These are phyloP conservation scores for Argyresthia goedartella DNA, from an alignment of 2,888 invertebrate genomes.

Conservation along the genomic window DNA sequence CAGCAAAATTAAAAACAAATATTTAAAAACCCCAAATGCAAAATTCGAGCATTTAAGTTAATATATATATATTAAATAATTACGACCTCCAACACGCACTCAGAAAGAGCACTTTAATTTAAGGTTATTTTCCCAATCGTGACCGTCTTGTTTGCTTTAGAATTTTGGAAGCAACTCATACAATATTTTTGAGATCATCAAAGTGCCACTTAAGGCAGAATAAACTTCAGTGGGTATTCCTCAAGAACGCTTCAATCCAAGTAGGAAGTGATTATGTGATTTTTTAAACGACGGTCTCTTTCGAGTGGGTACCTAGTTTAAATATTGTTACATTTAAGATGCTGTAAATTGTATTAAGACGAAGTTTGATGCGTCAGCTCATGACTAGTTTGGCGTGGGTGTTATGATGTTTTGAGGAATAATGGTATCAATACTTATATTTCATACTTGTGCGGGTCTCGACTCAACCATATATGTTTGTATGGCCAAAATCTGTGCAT, in stretches of 20 bases:
- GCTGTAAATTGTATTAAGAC: no score
- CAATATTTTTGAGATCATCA: constrained; percentile 22
- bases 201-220: neutral
- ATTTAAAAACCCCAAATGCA: no score
- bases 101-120: neutral
- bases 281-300: constrained; percentile 1
- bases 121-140: constrained; percentile 17
- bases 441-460: no score
- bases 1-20: no score
- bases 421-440: neutral
- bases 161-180: constrained; percentile 29
- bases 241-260: constrained; percentile 24
- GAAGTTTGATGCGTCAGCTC: no score
- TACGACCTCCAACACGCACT: neutral
- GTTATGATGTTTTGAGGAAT: no score
- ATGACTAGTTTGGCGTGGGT: no score
- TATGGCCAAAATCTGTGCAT: no score
- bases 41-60: no score
- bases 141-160: constrained; percentile 27
- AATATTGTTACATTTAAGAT: no score
- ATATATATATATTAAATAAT: no score
- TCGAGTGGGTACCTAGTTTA: no score
- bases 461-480: neutral
- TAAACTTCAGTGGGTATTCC: neutral
- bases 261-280: constrained; percentile 23